Base-by-base conservation (phyloP, 1,140 invertebrate species). In the Wiebesia pumilae region DNA sequence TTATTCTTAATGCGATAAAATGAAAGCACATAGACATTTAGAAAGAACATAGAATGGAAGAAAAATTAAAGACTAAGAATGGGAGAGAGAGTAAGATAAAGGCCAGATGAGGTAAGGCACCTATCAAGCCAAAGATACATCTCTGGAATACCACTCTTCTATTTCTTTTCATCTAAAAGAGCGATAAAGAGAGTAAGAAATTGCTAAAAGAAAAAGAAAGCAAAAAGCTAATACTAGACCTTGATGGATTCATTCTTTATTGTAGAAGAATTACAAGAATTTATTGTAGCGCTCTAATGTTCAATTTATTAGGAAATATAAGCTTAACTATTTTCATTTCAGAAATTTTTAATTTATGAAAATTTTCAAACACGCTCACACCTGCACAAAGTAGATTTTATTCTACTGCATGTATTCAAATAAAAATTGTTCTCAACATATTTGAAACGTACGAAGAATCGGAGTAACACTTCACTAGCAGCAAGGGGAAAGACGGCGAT, bases 121-220 rank as follows among this genome's bases (percentile, higher is more conserved):
- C 12, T 43, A 75, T 75, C 40, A 75, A 75, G 71, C 10, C 35
- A 12, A 75, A 75, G 40, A 75, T 75, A 75, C 71, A 75, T 75
- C 71, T 75, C 38, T 1, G 71, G 38, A 38, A 75, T 73, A 73
- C 21, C 71, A 24, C 71, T 43, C 71, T 75, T 73, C 69, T 73
- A 33, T 43, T 75, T 43, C 71, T 75, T 75, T 75, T n/a, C 71
- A 75, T 75, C 71, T 75, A 75, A 75, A 75, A 75, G 71, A 75
- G 40, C 71, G 38, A 75, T 75, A 75, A 75, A 38, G 30, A 38
- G 38, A 75, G 71, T 75, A 75, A 75, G 71, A 75, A n/a, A 75
- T 75, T 38, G 71, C 24, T n/a, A 43, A 75, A 43, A 75, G 38
- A 75, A 43, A 75, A 75, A 75, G n/a, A 21, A 43, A 75, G 40